These are phyloP conservation scores for Perca schrenkii DNA, from an alignment of 2,113 vertebrate species.

Conservation along the genomic window DNA sequence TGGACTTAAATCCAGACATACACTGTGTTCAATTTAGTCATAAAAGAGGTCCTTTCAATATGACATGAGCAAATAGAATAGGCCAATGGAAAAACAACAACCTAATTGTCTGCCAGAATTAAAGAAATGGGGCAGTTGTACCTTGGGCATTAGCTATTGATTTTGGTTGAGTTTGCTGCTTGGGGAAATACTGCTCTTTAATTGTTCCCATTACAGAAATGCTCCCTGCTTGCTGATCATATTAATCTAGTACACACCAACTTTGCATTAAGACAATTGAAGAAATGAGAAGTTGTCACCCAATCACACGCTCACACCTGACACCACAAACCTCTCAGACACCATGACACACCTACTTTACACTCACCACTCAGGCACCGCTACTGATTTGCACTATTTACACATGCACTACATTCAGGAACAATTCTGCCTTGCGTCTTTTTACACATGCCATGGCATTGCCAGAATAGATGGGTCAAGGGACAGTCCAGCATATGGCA, in stretches of 20 bases:
- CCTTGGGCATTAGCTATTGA: slow-evolving; percentile 23
- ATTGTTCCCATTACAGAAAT: slow-evolving; percentile 31
- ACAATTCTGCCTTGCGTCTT: too few species aligned
- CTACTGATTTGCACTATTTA: too few species aligned
- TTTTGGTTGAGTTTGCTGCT: slow-evolving; percentile 28
- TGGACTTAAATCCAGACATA: slow-evolving; percentile 4
- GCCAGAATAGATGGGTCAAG: background rate
- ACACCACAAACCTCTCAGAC: background rate
- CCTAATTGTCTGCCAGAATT: slow-evolving; percentile 8
- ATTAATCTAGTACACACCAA: background rate
- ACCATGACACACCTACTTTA: background rate
- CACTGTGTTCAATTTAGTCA: background rate
- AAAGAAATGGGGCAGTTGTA: slow-evolving; percentile 21
- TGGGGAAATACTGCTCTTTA: slow-evolving; percentile 30
- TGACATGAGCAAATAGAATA: slow-evolving; percentile 26
- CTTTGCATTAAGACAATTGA: slow-evolving; percentile 9
- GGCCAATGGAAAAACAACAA: background rate
- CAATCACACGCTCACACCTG: background rate
- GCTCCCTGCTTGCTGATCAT: slow-evolving; percentile 13
- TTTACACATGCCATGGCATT: too few species aligned
- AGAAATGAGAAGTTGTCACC: slow-evolving; percentile 1
- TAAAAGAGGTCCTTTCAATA: background rate
- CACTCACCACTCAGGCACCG: background rate
- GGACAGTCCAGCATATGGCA: background rate
- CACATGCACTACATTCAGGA: too few species aligned